Conservation (phyloP, 2,888 invertebrate genomes). For the Lepidocyrtinus sp. region DNA sequence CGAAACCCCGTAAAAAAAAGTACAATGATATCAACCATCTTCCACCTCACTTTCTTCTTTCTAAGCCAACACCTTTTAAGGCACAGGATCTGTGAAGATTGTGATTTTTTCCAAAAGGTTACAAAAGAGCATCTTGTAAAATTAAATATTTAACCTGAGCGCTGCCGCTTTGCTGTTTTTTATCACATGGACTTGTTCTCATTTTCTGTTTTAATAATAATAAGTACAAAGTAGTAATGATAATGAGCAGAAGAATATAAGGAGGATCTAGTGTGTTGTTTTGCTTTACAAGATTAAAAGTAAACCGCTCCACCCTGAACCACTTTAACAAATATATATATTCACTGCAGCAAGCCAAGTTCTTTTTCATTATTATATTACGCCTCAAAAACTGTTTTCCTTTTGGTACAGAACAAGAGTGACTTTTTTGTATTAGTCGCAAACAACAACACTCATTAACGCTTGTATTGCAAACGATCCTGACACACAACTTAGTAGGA, state of each 20-base stretch:
- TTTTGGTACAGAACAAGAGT: constrained; percentile 16
- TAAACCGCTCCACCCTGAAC: constrained; percentile 51
- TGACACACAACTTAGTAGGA: background rate
- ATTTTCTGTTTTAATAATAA: constrained; percentile 31
- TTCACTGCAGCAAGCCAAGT: constrained; percentile 6
- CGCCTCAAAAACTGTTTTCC: constrained; percentile 32
- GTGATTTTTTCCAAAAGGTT: constrained; percentile 11
- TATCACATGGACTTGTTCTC: constrained; percentile 22
- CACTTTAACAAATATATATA: constrained; percentile 52
- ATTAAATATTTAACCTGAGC: constrained; percentile 48
- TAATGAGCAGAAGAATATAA: constrained; percentile 14
- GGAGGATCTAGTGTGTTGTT: constrained; percentile 29
- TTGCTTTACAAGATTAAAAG: constrained; percentile 20
- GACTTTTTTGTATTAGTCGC: constrained; percentile 32
- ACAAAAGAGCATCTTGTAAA: constrained; percentile 51
- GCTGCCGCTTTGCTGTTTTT: constrained; percentile 8
- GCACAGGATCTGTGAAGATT: constrained; percentile 23
- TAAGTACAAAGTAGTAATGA: constrained; percentile 9
- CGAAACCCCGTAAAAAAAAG: constrained; percentile 40
- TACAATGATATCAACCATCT: constrained; percentile 22
- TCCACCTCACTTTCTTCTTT: constrained; percentile 2
- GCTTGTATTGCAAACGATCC: constrained; percentile 54
- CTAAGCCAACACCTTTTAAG: constrained; percentile 35
- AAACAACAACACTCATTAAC: constrained; percentile 51
- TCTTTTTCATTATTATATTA: constrained; percentile 52